Conservation (phyloP, 2,113 vertebrate species). For the Corythaixoides concolor region DNA sequence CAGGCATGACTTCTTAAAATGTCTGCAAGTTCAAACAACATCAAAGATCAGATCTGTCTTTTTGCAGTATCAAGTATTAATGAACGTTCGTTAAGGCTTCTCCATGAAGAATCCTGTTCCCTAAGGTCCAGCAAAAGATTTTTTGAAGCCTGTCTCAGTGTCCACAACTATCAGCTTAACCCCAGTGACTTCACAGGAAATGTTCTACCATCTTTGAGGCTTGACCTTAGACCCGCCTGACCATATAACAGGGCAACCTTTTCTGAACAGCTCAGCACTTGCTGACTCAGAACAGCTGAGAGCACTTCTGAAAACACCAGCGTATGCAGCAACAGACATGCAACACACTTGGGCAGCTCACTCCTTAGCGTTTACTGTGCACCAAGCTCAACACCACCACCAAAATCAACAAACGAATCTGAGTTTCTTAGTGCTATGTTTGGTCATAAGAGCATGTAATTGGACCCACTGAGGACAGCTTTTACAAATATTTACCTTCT, state of each 20-base stretch:
- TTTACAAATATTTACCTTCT: slow-evolving; percentile 84
- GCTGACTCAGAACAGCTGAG: not conserved
- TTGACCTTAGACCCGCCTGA: not conserved
- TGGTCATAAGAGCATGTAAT: not conserved
- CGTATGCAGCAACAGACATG: not conserved
- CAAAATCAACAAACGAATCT: not conserved
- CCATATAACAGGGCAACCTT: not conserved
- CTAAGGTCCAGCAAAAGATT: not conserved
- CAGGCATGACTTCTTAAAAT: not conserved
- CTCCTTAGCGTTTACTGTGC: not conserved
- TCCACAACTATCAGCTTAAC: not conserved
- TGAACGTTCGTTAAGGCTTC: not conserved
- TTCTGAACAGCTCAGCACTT: not conserved
- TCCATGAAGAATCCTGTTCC: not conserved
- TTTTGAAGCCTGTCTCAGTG: not conserved
- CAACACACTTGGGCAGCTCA: not conserved
- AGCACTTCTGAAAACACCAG: not conserved
- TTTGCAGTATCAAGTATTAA: not conserved
- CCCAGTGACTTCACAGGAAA: not conserved
- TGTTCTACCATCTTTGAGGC: not conserved
- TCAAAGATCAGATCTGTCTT: accelerated
- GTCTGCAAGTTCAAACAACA: not conserved
- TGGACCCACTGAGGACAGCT: not conserved
- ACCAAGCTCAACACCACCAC: not conserved
- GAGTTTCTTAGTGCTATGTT: accelerated